Percentiles rank a stretch among this genome's conserved stretches.
phyloP scores from a whole-genome alignment of 2,888 invertebrate species.

The Diaperis boleti region DNA sequence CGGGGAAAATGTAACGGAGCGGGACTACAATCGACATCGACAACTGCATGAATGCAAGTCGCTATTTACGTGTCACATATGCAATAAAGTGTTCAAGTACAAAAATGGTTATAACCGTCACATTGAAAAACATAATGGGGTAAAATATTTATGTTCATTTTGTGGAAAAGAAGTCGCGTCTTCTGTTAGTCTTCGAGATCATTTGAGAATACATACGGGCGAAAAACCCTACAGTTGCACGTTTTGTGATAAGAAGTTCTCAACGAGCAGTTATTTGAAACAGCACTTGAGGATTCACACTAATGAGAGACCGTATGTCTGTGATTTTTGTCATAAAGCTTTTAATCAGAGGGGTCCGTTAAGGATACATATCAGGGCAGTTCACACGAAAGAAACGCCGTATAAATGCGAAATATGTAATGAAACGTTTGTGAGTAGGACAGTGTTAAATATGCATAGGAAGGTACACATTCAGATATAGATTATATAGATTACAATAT shows the following conservation, averaged over 20 bases:
- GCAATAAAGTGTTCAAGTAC: not conserved
- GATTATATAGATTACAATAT: too few relatives aligned
- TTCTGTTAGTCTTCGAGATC: not conserved
- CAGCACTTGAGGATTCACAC: not conserved
- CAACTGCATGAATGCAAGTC: not conserved
- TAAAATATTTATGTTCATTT: not conserved
- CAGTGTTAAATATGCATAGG: not conserved
- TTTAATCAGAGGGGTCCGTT: not conserved
- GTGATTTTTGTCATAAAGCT: not conserved
- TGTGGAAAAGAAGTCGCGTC: not conserved
- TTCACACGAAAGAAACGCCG: constrained; percentile 7
- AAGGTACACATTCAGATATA: too few relatives aligned
- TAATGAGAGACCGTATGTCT: not conserved
- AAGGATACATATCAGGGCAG: not conserved
- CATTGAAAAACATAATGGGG: not conserved
- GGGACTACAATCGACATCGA: not conserved
- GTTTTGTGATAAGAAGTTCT: constrained; percentile 2
- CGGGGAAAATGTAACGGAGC: not conserved
- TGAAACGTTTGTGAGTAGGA: not conserved
- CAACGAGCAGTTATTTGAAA: not conserved
- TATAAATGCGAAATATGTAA: not conserved
- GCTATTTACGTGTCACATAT: not conserved
- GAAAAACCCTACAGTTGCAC: constrained; percentile 1
- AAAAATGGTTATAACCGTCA: not conserved
- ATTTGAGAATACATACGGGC: not conserved